Evolutionary conservation across 2,113 vertebrate genomes (phyloP).

Genomic region (Burhinus bistriatus): DNA sequence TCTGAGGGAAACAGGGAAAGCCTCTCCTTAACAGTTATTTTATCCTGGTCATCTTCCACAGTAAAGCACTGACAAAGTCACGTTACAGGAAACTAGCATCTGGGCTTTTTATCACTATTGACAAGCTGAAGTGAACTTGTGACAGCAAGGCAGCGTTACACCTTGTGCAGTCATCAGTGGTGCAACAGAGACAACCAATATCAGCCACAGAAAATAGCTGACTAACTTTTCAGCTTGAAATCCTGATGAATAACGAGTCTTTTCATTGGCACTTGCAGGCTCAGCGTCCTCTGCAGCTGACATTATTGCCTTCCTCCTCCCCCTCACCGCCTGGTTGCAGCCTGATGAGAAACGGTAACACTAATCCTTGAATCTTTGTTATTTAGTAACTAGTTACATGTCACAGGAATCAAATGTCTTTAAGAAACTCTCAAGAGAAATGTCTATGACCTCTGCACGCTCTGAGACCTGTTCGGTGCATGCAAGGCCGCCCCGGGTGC

Average conservation of each 20-base stretch:
- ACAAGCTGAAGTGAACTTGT: background rate
- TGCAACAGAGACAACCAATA: background rate
- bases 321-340: background rate
- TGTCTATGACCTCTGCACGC: background rate
- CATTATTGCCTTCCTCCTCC: background rate
- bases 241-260: background rate
- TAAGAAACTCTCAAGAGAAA: background rate
- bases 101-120: background rate
- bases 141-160: background rate
- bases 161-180: background rate
- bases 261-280: background rate
- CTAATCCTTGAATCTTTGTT: conserved; percentile 44
- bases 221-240: background rate
- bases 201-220: background rate
- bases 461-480: background rate
- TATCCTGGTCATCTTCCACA: background rate
- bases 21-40: background rate
- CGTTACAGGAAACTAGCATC: background rate
- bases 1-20: background rate
- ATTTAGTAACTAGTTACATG: conserved; percentile 54
- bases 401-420: background rate
- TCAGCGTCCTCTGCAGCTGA: background rate
- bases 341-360: background rate
- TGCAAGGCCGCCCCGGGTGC: background rate
- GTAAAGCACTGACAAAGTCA: background rate